A percentile compares a stretch with the other conserved stretches of the same genome.
Conservation (phyloP, 2,797 vertebrate species). For the Channa striata region DNA sequence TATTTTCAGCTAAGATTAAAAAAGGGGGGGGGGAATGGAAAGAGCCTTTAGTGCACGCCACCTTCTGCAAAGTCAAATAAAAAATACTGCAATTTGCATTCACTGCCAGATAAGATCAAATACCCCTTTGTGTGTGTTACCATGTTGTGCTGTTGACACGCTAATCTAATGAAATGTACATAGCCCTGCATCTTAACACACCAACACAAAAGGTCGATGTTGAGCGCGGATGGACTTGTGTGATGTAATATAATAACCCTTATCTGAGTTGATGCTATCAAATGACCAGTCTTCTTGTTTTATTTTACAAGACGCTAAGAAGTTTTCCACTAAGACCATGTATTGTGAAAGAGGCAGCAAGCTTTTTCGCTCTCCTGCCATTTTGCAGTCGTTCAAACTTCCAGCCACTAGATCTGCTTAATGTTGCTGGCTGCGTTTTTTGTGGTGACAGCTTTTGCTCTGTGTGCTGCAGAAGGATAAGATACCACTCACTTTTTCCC, state of each 20-base stretch:
- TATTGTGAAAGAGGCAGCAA: not conserved
- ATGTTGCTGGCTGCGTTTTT: slow-evolving; percentile 24
- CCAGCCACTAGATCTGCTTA: slow-evolving; percentile 29
- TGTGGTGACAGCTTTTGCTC: slow-evolving; percentile 38
- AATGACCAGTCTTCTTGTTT: not conserved
- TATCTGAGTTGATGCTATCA: not conserved
- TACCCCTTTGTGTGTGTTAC: too few species aligned
- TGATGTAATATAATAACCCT: slow-evolving; percentile 11
- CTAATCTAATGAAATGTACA: slow-evolving; percentile 35
- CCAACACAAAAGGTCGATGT: slow-evolving; percentile 3
- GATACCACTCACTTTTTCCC: slow-evolving; percentile 21
- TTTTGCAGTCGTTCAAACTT: not conserved
- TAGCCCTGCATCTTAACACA: slow-evolving; percentile 5
- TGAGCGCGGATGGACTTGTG: slow-evolving; percentile 15
- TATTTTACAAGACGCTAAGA: not conserved
- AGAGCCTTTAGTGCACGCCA: too few species aligned
- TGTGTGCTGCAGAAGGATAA: slow-evolving; percentile 46
- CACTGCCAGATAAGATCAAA: not conserved
- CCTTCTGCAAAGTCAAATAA: not conserved
- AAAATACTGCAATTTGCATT: not conserved
- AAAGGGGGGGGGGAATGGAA: too few species aligned
- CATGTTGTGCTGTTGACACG: slow-evolving; percentile 10
- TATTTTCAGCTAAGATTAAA: too few species aligned
- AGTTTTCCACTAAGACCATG: not conserved
- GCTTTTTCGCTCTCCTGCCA: not conserved